These are phyloP conservation scores for Kryptolebias marmoratus DNA, from an alignment of 2,113 vertebrate genomes.

Conservation along the genomic window DNA sequence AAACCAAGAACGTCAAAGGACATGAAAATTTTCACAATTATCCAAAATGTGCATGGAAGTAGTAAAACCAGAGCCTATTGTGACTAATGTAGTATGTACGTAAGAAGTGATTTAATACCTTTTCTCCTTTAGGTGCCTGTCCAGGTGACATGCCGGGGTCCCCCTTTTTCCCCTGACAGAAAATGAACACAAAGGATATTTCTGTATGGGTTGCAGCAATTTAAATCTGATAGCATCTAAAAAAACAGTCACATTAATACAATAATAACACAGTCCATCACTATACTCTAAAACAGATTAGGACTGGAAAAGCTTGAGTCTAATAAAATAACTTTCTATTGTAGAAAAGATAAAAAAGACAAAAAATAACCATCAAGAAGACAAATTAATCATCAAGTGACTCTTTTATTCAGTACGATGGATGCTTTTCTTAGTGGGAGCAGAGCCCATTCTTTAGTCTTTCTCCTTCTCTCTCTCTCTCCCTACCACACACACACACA, in stretches of 20 bases:
- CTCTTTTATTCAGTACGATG: neutral
- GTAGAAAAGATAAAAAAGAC: neutral
- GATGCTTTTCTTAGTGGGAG: slow-evolving; percentile 16
- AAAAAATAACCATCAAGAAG: neutral
- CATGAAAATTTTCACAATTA: neutral
- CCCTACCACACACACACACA: slow-evolving; percentile 11
- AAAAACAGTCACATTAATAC: neutral
- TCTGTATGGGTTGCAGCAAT: slow-evolving; percentile 10
- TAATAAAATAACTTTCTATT: neutral
- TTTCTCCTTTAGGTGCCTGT: slow-evolving; percentile 88
- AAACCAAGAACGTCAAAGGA: slow-evolving; percentile 22
- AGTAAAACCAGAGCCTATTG: neutral
- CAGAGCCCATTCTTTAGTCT: neutral
- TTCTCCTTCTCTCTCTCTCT: slow-evolving; percentile 8
- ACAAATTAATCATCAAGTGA: neutral
- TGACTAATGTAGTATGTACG: neutral
- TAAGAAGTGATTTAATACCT: slow-evolving; percentile 79
- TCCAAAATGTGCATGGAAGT: neutral
- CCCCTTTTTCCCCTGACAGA: slow-evolving; percentile 92
- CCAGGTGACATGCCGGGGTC: slow-evolving; percentile 94
- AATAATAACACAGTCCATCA: no score
- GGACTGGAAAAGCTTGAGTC: no score
- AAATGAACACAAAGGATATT: slow-evolving; percentile 26
- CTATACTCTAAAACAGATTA: no score
- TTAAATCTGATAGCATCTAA: slow-evolving; percentile 1